A percentile compares a stretch with the other conserved stretches of the same genome.
phyloP scores from a whole-genome alignment of 53 echinoderm and acorn worm species.

The Actinopyga echinites region DNA sequence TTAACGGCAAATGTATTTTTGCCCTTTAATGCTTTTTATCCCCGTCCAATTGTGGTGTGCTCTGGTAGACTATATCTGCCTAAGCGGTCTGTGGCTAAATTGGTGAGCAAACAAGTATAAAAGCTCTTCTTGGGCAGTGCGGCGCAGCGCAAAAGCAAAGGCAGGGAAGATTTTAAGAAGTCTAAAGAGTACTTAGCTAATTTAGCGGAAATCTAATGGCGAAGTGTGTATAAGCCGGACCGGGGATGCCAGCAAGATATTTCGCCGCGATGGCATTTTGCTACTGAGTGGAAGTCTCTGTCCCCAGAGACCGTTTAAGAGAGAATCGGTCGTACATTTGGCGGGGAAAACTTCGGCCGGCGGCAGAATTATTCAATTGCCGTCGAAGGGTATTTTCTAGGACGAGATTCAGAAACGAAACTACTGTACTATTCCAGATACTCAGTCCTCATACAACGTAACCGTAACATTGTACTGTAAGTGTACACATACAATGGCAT shows the following conservation, averaged over 20 bases:
- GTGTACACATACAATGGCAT: too few species aligned
- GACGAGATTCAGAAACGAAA: too few species aligned
- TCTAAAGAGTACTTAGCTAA: constrained; percentile 31
- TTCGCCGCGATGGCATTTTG: constrained; percentile 33
- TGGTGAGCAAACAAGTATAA: constrained; percentile 42
- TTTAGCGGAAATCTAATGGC: constrained; percentile 42
- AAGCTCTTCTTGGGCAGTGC: constrained; percentile 17
- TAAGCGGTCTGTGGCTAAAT: constrained; percentile 30
- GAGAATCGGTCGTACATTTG: constrained; percentile 37
- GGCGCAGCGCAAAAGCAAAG: constrained; percentile 31
- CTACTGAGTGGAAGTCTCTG: constrained; percentile 15
- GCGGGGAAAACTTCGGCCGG: constrained; percentile 31
- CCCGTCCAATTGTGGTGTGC: neutral
- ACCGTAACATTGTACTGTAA: too few species aligned
- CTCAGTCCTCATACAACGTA: too few species aligned
- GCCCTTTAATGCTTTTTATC: constrained; percentile 6
- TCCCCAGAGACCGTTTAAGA: constrained; percentile 35
- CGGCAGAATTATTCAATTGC: constrained; percentile 28
- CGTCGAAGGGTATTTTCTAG: neutral
- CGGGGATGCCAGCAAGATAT: constrained; percentile 22
- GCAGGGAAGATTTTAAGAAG: constrained; percentile 18
- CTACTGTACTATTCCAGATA: too few species aligned
- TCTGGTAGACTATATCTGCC: neutral
- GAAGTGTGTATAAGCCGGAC: constrained; percentile 26
- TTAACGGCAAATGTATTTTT: constrained; percentile 33